phyloP scores from a whole-genome alignment of 2,113 vertebrate species.

The Bujurquina vittata region DNA sequence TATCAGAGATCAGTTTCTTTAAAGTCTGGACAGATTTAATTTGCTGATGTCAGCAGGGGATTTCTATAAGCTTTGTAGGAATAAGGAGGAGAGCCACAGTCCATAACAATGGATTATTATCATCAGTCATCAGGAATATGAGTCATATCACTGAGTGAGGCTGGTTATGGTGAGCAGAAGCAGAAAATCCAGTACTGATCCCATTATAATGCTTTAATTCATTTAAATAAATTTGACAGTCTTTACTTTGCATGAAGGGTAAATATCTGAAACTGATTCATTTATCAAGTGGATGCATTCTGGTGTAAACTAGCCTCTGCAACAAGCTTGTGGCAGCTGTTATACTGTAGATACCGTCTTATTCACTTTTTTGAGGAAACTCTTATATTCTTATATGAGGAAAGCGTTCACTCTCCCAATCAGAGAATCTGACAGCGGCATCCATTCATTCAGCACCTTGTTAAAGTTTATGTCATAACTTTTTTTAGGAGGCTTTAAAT shows the following conservation, averaged over 20 bases:
- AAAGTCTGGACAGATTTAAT: not conserved
- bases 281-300: not conserved
- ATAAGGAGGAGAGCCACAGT: accelerated
- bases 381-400: too few relatives aligned
- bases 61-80: not conserved
- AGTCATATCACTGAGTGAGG: not conserved
- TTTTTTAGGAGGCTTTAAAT: too few relatives aligned
- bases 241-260: not conserved
- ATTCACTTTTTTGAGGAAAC: not conserved
- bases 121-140: not conserved
- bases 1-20: not conserved
- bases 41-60: not conserved
- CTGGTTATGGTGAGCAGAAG: not conserved
- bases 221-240: not conserved
- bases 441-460: too few relatives aligned
- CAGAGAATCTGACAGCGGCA: too few relatives aligned
- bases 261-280: not conserved
- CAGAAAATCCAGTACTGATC: not conserved
- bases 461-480: too few relatives aligned
- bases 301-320: not conserved
- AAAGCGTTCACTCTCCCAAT: too few relatives aligned
- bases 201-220: not conserved
- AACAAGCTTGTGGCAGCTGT: not conserved
- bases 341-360: not conserved
- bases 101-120: not conserved